A percentile compares a stretch with the other conserved stretches of the same genome.
Conservation (phyloP, 2,888 invertebrate species). For the Ophion ellenae region DNA sequence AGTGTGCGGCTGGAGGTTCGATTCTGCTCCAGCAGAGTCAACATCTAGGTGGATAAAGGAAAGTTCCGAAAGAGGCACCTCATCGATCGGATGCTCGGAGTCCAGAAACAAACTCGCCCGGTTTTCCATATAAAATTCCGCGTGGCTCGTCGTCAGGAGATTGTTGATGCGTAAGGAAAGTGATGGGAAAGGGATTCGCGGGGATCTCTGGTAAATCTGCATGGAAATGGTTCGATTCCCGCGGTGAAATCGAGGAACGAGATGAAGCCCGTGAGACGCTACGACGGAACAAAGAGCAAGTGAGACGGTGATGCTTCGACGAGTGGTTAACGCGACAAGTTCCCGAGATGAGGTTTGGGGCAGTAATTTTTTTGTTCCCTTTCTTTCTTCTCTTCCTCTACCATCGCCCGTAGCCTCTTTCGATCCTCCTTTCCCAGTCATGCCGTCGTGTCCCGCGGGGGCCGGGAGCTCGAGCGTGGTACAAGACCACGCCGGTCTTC, state of each 20-base stretch:
- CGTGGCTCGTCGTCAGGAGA: conserved; percentile 47
- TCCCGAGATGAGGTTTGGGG: conserved; percentile 20
- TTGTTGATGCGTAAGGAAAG: conserved; percentile 53
- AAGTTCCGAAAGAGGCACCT: conserved; percentile 39
- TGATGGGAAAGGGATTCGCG: conserved; percentile 1
- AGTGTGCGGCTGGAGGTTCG: neutral
- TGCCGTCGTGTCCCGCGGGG: conserved; percentile 38
- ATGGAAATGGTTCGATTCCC: conserved; percentile 71
- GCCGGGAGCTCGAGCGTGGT: conserved; percentile 24
- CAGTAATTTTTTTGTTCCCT: conserved; percentile 39
- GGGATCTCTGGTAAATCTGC: conserved; percentile 66
- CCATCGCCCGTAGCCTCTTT: neutral
- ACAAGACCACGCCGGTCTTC: conserved; percentile 40
- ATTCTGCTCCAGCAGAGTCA: conserved; percentile 18
- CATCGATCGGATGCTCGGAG: conserved; percentile 41
- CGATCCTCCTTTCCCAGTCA: conserved; percentile 38
- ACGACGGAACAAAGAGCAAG: conserved; percentile 32
- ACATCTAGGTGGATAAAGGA: conserved; percentile 12
- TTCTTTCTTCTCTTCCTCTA: neutral
- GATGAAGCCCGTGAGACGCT: conserved; percentile 4
- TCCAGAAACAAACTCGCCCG: conserved; percentile 29
- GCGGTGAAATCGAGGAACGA: conserved; percentile 25
- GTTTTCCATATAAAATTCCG: conserved; percentile 43
- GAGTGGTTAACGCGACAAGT: conserved; percentile 63
- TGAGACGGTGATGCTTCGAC: conserved; percentile 31